phyloP scores from a whole-genome alignment of 2,113 vertebrate genomes.

The Columba janthina region DNA sequence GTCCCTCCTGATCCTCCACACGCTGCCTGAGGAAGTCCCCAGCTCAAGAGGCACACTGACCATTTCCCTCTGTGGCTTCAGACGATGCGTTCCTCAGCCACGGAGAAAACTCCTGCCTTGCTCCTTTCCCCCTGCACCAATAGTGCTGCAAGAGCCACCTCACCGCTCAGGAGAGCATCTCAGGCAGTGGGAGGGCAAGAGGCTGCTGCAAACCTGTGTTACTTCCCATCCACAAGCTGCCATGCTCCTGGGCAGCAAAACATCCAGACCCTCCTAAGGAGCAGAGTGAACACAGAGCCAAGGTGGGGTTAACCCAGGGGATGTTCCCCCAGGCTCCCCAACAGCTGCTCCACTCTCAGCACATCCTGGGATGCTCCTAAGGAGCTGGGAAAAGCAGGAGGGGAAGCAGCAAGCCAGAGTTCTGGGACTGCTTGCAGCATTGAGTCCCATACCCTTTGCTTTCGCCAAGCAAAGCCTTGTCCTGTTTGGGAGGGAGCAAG shows the following conservation, averaged over 20 bases:
- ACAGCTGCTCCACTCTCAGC: not conserved
- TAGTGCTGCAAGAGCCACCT: not conserved
- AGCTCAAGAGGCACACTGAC: not conserved
- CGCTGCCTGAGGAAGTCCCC: not conserved
- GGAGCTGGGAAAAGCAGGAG: not conserved
- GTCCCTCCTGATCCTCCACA: not conserved
- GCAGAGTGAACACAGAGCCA: not conserved
- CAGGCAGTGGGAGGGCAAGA: accelerated
- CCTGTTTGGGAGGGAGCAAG: not conserved
- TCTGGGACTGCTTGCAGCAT: accelerated
- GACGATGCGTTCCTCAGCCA: accelerated
- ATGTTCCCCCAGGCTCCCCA: not conserved
- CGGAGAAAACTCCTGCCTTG: not conserved
- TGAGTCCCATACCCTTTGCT: not conserved
- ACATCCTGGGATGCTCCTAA: accelerated
- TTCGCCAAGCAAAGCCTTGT: not conserved
- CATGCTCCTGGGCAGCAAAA: accelerated
- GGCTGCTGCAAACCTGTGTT: not conserved
- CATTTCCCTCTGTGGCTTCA: accelerated
- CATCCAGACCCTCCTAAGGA: not conserved
- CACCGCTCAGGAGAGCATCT: not conserved
- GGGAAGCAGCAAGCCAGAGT: not conserved
- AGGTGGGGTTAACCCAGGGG: not conserved
- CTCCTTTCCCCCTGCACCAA: accelerated
- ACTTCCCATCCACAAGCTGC: accelerated